Percentiles rank a stretch among this genome's conserved stretches.
Evolutionary conservation across 2,113 vertebrate genomes (phyloP).

Genomic region (Pangasianodon gigas): DNA sequence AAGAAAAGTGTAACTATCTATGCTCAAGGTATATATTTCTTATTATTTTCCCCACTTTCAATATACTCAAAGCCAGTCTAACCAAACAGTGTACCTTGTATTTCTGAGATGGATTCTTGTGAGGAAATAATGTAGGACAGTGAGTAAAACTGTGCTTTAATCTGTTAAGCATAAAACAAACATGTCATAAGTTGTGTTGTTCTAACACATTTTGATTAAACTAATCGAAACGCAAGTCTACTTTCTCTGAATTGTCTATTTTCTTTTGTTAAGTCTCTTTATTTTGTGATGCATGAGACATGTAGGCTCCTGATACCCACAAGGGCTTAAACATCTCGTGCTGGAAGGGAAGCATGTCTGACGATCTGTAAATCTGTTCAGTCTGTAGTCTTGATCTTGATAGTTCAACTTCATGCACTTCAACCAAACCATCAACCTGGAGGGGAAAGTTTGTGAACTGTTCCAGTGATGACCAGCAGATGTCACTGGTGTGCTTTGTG

Average conservation of each 20-base stretch:
- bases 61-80: constrained; percentile 27
- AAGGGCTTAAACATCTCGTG: not conserved
- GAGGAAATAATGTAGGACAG: constrained; percentile 16
- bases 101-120: constrained; percentile 24
- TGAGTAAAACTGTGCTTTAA: constrained; percentile 35
- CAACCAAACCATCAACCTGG: not conserved
- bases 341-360: not conserved
- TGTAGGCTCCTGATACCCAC: not conserved
- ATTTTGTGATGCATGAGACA: not conserved
- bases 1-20: not conserved
- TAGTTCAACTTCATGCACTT: not conserved
- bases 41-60: not conserved
- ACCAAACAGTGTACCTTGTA: constrained; percentile 31
- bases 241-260: constrained; percentile 10
- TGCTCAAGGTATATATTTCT: not conserved
- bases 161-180: constrained; percentile 29
- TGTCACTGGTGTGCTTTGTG: constrained; percentile 20
- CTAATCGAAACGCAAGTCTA: constrained; percentile 33
- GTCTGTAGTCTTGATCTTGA: not conserved
- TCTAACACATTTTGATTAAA: constrained; percentile 57
- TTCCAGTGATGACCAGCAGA: constrained; percentile 30
- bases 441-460: not conserved
- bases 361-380: not conserved
- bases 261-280: not conserved
- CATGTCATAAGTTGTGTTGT: constrained; percentile 47